Evolutionary conservation across 2,113 vertebrate genomes (phyloP), one percentile per base, ranked within the genome.

Genomic region (Pseudorectes ferrugineus): DNA sequence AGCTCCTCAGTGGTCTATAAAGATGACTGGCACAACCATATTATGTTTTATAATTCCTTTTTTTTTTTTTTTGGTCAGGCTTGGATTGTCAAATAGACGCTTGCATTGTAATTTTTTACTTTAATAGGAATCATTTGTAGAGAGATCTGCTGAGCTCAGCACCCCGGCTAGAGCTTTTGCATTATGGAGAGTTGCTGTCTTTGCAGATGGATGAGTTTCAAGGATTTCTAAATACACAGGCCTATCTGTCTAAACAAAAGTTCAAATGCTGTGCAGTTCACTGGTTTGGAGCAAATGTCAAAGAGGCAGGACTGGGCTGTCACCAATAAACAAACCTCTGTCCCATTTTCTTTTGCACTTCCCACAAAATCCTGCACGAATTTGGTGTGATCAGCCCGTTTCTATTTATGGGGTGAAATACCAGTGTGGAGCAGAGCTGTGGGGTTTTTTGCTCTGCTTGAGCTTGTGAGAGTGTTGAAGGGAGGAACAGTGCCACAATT

Each of bases 141-240:
- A 72, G 85, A 94, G 90, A 96, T 97, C 57, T 96, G 95, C 96
- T 95, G 89, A 94, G 79, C 82, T 97, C 96, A 97, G 95, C 96
- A 94, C 88, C 89, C 92, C 26, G 0, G 54, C 76, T 95, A 75
- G 74, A 89, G 92, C 61, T 93, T 93, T 96, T 93, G 87, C 86
- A 93, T 97, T 95, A 93, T 91, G 52, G 54, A 85, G 96, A 94
- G 89, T 86, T 85, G 84, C 93, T 95, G 89, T 95, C 92, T 81
- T 73, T 93, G 92, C 95, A 96, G 97, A 97, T 96, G 94, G 93
- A 96, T 96, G 92, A 91, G 89, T 94, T 93, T 94, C 95, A 92
- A 94, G 91, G 95, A 95, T 94, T 97, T 96, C 93, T 92, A 95
- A 96, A 95, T 95, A 95, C 92, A 96, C 79, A 92, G 78, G 82